Conservation (phyloP, 2,113 vertebrate species). For the Callocephalon fimbriatum region DNA sequence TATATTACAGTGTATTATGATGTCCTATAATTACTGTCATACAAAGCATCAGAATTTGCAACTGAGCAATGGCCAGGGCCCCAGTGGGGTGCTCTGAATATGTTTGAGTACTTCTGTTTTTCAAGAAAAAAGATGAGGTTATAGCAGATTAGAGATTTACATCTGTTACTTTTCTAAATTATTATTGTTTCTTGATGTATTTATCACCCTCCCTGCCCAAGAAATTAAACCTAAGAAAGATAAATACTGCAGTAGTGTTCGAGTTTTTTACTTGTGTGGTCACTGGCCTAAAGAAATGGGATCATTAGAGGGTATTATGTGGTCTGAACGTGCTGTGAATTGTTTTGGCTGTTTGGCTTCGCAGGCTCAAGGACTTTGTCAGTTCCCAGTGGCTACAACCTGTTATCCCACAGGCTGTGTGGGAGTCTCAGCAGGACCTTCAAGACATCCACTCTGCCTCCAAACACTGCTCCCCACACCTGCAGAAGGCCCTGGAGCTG, state of each 20-base stretch:
- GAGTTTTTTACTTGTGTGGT: neutral
- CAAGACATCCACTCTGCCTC: neutral
- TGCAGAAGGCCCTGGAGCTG: neutral
- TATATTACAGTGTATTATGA: rapidly evolving
- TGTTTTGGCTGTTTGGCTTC: neutral
- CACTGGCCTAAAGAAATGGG: rapidly evolving
- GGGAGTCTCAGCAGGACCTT: neutral
- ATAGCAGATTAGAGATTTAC: neutral
- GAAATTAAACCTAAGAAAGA: neutral
- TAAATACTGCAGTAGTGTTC: neutral
- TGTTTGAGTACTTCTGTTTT: neutral
- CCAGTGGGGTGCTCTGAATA: rapidly evolving
- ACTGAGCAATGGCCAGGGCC: neutral
- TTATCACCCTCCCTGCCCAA: neutral
- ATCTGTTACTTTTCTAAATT: neutral
- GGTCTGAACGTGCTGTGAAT: no score
- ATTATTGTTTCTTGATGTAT: neutral
- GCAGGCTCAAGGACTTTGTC: neutral
- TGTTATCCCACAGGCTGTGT: neutral
- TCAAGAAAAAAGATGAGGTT: neutral
- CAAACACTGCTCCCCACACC: rapidly evolving
- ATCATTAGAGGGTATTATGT: neutral
- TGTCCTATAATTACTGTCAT: neutral
- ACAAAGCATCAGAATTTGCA: neutral
- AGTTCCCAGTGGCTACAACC: neutral